phyloP scores from a whole-genome alignment of 2,888 invertebrate species.

The Halocaridina rubra region DNA sequence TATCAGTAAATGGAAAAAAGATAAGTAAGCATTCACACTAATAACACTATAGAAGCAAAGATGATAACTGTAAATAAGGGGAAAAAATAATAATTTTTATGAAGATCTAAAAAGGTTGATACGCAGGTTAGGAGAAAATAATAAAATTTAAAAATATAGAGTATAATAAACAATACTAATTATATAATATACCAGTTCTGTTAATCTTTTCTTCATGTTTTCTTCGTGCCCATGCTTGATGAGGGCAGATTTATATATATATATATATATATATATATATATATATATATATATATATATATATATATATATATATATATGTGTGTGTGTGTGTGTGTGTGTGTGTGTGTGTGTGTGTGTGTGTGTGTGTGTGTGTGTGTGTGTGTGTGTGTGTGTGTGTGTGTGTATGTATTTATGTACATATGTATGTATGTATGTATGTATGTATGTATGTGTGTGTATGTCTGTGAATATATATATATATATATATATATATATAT shows the following conservation, averaged over 20 bases:
- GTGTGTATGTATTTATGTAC: too few relatives aligned
- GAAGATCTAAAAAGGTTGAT: background rate
- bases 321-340: background rate
- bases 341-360: background rate
- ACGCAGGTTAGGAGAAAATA: too few relatives aligned
- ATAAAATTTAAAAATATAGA: too few relatives aligned
- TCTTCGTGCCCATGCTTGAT: too few relatives aligned
- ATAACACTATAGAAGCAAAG: too few relatives aligned
- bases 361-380: constrained; percentile 4
- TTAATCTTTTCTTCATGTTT: too few relatives aligned
- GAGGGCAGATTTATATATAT: too few relatives aligned
- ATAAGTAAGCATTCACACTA: too few relatives aligned
- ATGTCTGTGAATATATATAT: background rate
- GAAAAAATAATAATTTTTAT: too few relatives aligned
- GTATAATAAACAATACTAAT: too few relatives aligned
- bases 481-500: background rate
- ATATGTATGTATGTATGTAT: background rate
- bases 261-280: background rate
- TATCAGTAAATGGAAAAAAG: too few relatives aligned
- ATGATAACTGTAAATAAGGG: too few relatives aligned
- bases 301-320: background rate
- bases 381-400: constrained; percentile 1
- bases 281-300: background rate
- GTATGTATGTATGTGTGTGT: background rate
- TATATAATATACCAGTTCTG: background rate